Conservation (phyloP, 53 echinoderm and acorn worm genomes). For the Echinometra lucunter region DNA sequence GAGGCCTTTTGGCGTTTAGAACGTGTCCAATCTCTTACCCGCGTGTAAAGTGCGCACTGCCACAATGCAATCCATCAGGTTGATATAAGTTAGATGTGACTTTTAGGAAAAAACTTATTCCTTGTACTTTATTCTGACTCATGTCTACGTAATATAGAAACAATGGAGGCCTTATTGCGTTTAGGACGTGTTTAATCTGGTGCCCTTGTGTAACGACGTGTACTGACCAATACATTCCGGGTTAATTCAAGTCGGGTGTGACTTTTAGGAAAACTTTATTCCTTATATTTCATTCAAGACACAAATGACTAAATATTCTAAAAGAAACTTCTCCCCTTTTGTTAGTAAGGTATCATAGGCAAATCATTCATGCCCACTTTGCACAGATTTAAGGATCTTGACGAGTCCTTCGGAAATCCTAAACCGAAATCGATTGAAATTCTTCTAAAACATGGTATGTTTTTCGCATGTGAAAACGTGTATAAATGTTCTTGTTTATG, state of each 20-base stretch:
- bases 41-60: too few relatives aligned
- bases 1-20: too few relatives aligned
- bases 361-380: neutral
- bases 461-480: neutral
- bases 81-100: too few relatives aligned
- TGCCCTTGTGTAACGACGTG: neutral
- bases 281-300: neutral
- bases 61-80: too few relatives aligned
- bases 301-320: neutral
- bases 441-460: neutral
- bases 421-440: conserved; percentile 44
- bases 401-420: conserved; percentile 15
- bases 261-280: neutral
- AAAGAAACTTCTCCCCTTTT: neutral
- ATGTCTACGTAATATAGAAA: neutral
- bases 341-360: neutral
- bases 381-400: neutral
- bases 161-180: neutral
- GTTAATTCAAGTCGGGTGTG: neutral
- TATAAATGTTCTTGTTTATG: conserved; percentile 36
- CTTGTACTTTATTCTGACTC: too few relatives aligned
- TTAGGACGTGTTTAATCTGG: neutral
- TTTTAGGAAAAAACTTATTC: too few relatives aligned
- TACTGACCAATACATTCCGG: neutral
- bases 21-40: too few relatives aligned